Conservation (phyloP, 2,113 vertebrate genomes). For the Lichenostomus cassidix region DNA sequence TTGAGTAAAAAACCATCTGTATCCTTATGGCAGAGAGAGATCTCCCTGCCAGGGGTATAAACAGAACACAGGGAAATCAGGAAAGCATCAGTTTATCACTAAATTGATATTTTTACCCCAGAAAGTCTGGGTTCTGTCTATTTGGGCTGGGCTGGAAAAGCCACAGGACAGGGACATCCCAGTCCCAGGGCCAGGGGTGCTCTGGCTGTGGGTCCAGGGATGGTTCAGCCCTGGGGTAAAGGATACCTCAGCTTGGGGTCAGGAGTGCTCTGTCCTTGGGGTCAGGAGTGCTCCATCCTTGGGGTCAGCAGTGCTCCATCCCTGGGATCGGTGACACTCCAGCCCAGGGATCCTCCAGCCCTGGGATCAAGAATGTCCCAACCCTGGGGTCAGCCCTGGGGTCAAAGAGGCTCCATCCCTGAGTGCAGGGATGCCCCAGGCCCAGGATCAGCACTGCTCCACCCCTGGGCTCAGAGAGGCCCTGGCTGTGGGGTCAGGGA, state of each 20-base stretch:
- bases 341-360: not conserved
- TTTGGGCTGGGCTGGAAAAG: not conserved
- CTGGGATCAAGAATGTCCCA: rapidly evolving
- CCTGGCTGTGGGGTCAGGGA: rapidly evolving
- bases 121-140: not conserved
- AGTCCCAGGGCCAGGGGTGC: not conserved
- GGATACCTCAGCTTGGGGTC: not conserved
- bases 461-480: no score
- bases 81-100: not conserved
- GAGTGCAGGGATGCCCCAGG: not conserved
- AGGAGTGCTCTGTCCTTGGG: not conserved
- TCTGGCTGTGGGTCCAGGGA: rapidly evolving
- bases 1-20: not conserved
- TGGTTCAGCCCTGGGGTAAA: not conserved
- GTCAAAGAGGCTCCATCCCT: not conserved
- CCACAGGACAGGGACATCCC: not conserved
- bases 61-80: not conserved
- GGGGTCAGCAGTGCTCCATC: not conserved
- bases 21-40: not conserved
- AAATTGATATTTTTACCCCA: not conserved
- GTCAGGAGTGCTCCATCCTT: not conserved
- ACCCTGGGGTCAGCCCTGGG: rapidly evolving
- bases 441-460: not conserved
- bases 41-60: not conserved
- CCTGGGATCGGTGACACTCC: not conserved